Evolutionary conservation across 1,140 invertebrate genomes (phyloP).

Genomic region (Drosophila simulans): DNA sequence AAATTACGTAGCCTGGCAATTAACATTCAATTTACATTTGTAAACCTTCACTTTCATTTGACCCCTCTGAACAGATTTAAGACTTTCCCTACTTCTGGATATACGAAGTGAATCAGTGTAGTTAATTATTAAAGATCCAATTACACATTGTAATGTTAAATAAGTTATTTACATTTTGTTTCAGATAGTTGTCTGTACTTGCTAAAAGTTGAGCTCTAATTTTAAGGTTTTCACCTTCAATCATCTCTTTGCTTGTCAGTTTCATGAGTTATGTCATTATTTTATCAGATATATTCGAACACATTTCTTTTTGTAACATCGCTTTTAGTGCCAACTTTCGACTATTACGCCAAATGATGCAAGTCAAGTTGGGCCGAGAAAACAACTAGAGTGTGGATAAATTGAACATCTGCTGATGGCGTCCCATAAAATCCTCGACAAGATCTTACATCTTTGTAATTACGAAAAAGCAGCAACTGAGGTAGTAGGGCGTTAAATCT

Average conservation of each 20-base stretch:
- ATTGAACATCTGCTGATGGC: slow-evolving; percentile 44
- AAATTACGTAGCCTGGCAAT: slow-evolving; percentile 30
- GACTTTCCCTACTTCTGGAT: slow-evolving; percentile 24
- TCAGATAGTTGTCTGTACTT: too few species aligned
- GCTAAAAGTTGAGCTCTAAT: too few species aligned
- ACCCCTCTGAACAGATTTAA: not conserved
- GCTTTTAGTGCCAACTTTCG: slow-evolving; percentile 19
- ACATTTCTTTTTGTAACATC: not conserved
- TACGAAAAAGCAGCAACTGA: slow-evolving; percentile 32
- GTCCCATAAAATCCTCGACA: slow-evolving; percentile 42
- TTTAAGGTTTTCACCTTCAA: too few species aligned
- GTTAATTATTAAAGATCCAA: too few species aligned
- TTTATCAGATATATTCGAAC: not conserved
- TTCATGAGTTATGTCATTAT: too few species aligned
- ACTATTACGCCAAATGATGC: slow-evolving; percentile 34
- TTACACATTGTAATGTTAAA: too few species aligned
- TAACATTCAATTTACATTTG: slow-evolving; percentile 49
- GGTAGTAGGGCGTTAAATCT: slow-evolving; percentile 60
- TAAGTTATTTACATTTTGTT: too few species aligned
- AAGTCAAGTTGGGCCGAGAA: slow-evolving; percentile 5
- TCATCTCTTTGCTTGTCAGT: too few species aligned
- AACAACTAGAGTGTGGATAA: slow-evolving; percentile 29
- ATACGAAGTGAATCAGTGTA: too few species aligned
- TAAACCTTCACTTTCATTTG: slow-evolving; percentile 22
- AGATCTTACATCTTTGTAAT: slow-evolving; percentile 71